These are phyloP conservation scores for Cydia fagiglandana DNA, from an alignment of 1,140 invertebrate species.

Conservation along the genomic window DNA sequence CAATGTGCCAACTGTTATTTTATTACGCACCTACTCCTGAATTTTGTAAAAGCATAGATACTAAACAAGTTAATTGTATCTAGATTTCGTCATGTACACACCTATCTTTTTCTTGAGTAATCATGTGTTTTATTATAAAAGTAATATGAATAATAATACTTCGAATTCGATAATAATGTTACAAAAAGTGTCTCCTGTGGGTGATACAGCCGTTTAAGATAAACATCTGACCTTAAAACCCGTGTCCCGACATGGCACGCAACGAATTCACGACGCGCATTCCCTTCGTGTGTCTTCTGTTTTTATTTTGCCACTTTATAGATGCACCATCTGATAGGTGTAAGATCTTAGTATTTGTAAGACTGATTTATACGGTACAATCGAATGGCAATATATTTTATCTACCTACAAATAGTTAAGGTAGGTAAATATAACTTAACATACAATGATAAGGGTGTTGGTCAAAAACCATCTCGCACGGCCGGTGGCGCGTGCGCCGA, in stretches of 20 bases:
- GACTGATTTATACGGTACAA: slow-evolving; percentile 28
- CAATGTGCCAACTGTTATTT: slow-evolving; percentile 59
- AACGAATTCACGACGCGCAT: slow-evolving; percentile 73
- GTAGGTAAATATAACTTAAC: too few species aligned
- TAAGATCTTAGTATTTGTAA: slow-evolving; percentile 27
- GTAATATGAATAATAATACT: slow-evolving; percentile 44
- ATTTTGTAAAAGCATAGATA: neutral
- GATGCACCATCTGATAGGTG: slow-evolving; percentile 37
- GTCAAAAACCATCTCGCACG: neutral
- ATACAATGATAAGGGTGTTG: neutral
- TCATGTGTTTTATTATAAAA: slow-evolving; percentile 14
- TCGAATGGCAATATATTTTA: neutral
- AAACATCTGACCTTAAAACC: slow-evolving; percentile 70
- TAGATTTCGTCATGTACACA: neutral
- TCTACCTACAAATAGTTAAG: neutral
- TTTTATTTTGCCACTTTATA: slow-evolving; percentile 66
- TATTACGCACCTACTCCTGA: neutral
- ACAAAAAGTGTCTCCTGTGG: slow-evolving; percentile 75
- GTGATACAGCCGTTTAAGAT: slow-evolving; percentile 79
- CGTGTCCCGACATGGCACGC: slow-evolving; percentile 64
- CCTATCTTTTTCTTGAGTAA: neutral
- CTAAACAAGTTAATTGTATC: neutral
- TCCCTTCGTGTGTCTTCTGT: slow-evolving; percentile 57
- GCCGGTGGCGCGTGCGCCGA: slow-evolving; percentile 58
- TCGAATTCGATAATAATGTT: slow-evolving; percentile 66